Percentiles rank a stretch among this genome's conserved stretches.
Evolutionary conservation across 2,888 invertebrate species (phyloP).

Genomic region (Scaptomyza cyrtandrae): DNA sequence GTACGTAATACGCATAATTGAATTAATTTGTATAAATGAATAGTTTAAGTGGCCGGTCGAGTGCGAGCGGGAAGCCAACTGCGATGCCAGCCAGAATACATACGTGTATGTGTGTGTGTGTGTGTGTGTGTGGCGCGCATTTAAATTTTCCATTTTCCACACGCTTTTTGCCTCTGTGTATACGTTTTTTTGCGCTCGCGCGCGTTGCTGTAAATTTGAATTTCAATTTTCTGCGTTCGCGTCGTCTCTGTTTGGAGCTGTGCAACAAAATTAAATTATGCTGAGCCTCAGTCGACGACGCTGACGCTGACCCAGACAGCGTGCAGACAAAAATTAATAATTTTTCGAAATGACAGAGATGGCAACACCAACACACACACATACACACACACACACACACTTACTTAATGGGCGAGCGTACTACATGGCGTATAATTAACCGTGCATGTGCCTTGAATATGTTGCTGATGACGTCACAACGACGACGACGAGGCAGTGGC

Average conservation of each 20-base stretch:
- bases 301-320: slow-evolving; percentile 77
- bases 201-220: slow-evolving; percentile 70
- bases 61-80: slow-evolving; percentile 56
- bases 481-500: slow-evolving; percentile 24
- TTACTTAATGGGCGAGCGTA: slow-evolving; percentile 24
- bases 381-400: not conserved
- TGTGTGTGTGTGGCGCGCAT: slow-evolving; percentile 72
- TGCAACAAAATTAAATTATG: slow-evolving; percentile 78
- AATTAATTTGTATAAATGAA: slow-evolving; percentile 84
- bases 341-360: slow-evolving; percentile 56
- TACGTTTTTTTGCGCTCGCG: not conserved
- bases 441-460: slow-evolving; percentile 72
- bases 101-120: slow-evolving; percentile 15
- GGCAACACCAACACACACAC: slow-evolving; percentile 33
- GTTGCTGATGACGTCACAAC: slow-evolving; percentile 76
- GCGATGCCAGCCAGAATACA: slow-evolving; percentile 7
- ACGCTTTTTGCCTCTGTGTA: slow-evolving; percentile 45
- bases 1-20: slow-evolving; percentile 82
- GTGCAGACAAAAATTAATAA: slow-evolving; percentile 78
- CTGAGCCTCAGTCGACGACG: slow-evolving; percentile 55
- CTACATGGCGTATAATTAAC: slow-evolving; percentile 81
- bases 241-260: slow-evolving; percentile 15
- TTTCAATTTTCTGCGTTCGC: slow-evolving; percentile 63
- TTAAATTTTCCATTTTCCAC: slow-evolving; percentile 80
- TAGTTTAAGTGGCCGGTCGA: slow-evolving; percentile 79